Conservation (phyloP, 2,113 vertebrate species). For the Tapirus terrestris region DNA sequence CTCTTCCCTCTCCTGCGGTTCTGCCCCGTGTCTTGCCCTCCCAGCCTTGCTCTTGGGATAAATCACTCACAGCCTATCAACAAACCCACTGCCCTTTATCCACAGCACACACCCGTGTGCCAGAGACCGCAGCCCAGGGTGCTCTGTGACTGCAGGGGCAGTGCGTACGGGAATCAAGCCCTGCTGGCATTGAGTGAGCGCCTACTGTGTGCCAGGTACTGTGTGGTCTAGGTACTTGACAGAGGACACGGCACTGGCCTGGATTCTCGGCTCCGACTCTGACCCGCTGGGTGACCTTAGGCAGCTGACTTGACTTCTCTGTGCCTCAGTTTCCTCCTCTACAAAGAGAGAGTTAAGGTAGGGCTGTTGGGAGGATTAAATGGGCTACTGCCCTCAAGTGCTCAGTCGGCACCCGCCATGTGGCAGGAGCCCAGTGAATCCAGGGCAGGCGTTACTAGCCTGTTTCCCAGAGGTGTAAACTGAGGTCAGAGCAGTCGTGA, state of each 20-base stretch:
- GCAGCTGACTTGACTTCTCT: neutral
- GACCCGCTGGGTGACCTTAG: neutral
- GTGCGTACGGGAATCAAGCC: accelerated
- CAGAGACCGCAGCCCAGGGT: accelerated
- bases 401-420: neutral
- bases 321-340: neutral
- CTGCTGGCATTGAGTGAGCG: accelerated
- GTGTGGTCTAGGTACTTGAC: neutral
- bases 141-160: accelerated
- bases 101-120: accelerated
- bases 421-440: neutral
- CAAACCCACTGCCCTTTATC: accelerated
- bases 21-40: neutral
- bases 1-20: neutral
- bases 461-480: neutral
- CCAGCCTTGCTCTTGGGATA: neutral
- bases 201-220: accelerated
- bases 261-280: neutral
- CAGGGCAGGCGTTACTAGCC: neutral
- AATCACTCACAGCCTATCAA: accelerated
- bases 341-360: neutral
- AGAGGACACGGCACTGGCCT: neutral
- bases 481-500: neutral
- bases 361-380: neutral
- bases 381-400: neutral